Evolutionary conservation across 2,113 vertebrate species (phyloP), one percentile per base, ranked within the genome.

Genomic region (Anguilla rostrata): DNA sequence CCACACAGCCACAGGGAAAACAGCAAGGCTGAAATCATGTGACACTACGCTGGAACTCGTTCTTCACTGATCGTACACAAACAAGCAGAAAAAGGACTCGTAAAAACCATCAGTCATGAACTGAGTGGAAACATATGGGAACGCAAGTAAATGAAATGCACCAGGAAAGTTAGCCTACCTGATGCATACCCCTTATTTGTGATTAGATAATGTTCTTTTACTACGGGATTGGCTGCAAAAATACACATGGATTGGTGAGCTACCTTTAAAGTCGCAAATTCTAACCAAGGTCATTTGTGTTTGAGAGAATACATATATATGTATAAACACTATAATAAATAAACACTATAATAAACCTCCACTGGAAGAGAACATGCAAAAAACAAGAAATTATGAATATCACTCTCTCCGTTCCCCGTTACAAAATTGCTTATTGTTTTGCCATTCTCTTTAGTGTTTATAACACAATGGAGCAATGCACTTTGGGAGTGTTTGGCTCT

Each of bases 151-250:
- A 81, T 29, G 85, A 53, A 87, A 90, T 82, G 84, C 83, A 83
- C 83, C 80, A 22, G 34, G 71, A 12, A 71, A 34, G 22, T 22
- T 22, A 34, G 34, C 34, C 34, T 34, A 66, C 6, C 26, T 34
- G 5, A 34, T 75, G 71, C n/a, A 75, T n/a, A 29, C 2, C 26
- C 26, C 11, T 75, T 12, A 75, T 34, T 1, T 75, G 78, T 9
- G 78, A 92, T 7, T 6, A n/a, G 20, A 71, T 60, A 18, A 60
- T 60, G 56, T 16, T 4, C 82, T 89, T 85, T 90, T 88, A 92
- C 92, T 91, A 86, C 82, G 41, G 83, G 86, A 89, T 79, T 86
- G 86, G 87, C 85, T 39, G 3, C 86, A 91, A 83, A 90, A 92
- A 90, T 71, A n/a, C 60, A 87, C 18, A 20, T 60, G 56, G 18